Evolutionary conservation across 2,113 vertebrate species (phyloP).

Genomic region (Odontophorus gujanensis): DNA sequence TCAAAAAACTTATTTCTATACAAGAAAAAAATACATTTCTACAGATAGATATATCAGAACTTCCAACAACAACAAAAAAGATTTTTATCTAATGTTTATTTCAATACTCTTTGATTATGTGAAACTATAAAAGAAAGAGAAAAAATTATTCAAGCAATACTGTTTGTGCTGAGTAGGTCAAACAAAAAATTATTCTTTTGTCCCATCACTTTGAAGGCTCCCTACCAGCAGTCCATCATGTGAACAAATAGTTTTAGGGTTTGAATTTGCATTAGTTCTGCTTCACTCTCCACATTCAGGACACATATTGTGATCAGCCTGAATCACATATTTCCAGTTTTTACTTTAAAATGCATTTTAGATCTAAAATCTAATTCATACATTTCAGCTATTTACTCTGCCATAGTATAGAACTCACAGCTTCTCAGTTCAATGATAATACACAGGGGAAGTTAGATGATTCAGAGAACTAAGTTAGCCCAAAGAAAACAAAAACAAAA

Average conservation of each 20-base stretch:
- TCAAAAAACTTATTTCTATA: neutral
- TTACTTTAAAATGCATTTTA: neutral
- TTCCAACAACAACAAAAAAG: neutral
- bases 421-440: neutral
- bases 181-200: neutral
- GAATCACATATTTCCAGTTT: neutral
- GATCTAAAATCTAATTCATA: neutral
- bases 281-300: neutral
- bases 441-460: neutral
- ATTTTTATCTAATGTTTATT: neutral
- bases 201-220: neutral
- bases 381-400: neutral
- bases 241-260: neutral
- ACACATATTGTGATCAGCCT: neutral
- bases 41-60: neutral
- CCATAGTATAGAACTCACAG: neutral
- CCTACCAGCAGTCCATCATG: neutral
- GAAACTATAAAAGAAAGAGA: neutral
- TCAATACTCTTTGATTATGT: neutral
- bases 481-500: neutral
- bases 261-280: neutral
- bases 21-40: neutral
- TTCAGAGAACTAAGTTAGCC: neutral
- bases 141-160: neutral
- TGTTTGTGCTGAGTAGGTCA: neutral